A percentile compares a stretch with the other conserved stretches of the same genome.
Conservation (phyloP, 2,113 vertebrate genomes). For the Crotalus tigris region DNA sequence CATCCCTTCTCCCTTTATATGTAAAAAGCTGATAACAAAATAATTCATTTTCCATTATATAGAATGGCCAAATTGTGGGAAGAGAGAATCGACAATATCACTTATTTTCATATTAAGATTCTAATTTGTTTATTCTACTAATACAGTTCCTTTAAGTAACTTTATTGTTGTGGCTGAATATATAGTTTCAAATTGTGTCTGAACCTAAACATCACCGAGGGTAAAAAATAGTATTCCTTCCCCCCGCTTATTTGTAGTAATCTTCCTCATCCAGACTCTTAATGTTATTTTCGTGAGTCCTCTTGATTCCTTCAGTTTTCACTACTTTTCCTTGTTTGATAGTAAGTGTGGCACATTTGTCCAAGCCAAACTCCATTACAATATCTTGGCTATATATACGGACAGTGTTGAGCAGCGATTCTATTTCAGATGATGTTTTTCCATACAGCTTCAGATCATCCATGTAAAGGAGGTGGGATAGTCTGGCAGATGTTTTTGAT, state of each 20-base stretch:
- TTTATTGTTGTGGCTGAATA: background rate
- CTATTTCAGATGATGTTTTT: no score
- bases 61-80: background rate
- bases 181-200: conserved; percentile 34
- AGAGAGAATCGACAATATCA: conserved; percentile 38
- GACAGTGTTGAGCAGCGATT: no score
- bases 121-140: conserved; percentile 55
- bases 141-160: conserved; percentile 38
- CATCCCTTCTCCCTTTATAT: background rate
- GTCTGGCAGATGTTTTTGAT: no score
- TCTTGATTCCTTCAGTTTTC: no score
- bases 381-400: no score
- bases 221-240: background rate
- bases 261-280: no score
- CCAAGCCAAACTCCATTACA: no score
- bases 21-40: background rate
- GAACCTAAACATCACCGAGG: conserved; percentile 13
- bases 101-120: conserved; percentile 59
- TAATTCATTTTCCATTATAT: background rate
- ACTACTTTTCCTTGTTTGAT: no score
- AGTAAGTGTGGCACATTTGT: no score
- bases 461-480: no score
- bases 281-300: no score
- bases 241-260: fast-evolving
- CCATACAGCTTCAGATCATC: no score